A percentile compares a stretch with the other conserved stretches of the same genome.
Evolutionary conservation across 2,888 invertebrate species (phyloP).

Genomic region (Rotaria macrura): DNA sequence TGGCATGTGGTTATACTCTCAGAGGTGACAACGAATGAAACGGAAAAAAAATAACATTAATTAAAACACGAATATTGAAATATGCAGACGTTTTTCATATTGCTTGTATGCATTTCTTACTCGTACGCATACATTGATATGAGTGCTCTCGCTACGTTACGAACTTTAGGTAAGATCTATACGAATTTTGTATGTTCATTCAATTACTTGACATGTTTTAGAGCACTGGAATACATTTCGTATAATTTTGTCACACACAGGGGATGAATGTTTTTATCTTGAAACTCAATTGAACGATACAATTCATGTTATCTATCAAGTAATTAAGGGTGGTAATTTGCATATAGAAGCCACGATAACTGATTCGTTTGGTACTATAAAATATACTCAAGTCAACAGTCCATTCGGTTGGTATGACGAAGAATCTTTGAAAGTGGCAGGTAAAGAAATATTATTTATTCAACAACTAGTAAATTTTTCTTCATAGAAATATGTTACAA

Average conservation of each 20-base stretch:
- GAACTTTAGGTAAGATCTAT: not conserved
- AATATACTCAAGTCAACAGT: not conserved
- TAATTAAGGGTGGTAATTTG: not conserved
- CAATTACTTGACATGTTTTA: not conserved
- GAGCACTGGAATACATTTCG: not conserved
- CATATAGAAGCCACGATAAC: not conserved
- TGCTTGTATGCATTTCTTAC: not conserved
- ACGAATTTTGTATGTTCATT: not conserved
- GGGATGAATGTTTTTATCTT: not conserved
- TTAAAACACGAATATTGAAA: not conserved
- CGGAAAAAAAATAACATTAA: not conserved
- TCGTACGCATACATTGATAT: not conserved
- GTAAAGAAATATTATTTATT: not conserved
- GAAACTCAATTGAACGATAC: not conserved
- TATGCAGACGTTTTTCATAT: not conserved
- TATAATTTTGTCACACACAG: not conserved
- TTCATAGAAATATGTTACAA: too few relatives aligned
- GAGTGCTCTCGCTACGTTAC: not conserved
- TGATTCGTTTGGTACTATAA: not conserved
- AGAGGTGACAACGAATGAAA: not conserved
- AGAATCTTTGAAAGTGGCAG: not conserved
- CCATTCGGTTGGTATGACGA: not conserved
- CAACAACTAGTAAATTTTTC: too few relatives aligned
- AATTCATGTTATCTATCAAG: not conserved
- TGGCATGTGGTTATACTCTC: not conserved